These are phyloP conservation scores for Phrynocephalus vlangalii DNA, from an alignment of 2,797 vertebrate genomes.

Conservation along the genomic window DNA sequence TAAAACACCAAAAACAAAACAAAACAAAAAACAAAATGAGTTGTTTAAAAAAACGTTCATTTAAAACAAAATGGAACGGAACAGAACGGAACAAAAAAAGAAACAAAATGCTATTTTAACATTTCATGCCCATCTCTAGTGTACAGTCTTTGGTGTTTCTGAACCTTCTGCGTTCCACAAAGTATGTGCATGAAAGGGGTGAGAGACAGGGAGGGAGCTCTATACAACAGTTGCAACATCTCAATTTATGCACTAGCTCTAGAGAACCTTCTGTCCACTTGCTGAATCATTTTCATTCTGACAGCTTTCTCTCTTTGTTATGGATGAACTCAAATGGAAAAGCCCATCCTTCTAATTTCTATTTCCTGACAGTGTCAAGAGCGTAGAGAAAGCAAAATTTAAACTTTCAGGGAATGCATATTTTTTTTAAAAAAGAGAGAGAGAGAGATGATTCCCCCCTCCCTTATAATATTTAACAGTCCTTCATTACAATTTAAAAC, in stretches of 20 bases:
- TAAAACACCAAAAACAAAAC: no score
- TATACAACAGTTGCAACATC: slow-evolving; percentile 53
- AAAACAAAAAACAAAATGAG: no score
- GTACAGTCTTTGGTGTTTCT: neutral
- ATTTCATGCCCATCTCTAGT: no score
- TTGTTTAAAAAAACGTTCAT: no score
- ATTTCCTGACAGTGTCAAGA: slow-evolving; percentile 72
- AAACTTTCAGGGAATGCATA: slow-evolving; percentile 53
- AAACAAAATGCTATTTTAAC: no score
- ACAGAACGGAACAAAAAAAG: no score
- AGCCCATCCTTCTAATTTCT: slow-evolving; percentile 71
- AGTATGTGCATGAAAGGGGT: neutral
- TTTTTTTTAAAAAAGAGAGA: slow-evolving; percentile 66
- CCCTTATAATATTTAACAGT: slow-evolving; percentile 79
- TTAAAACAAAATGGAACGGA: no score
- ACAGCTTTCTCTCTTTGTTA: slow-evolving; percentile 74
- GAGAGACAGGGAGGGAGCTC: neutral
- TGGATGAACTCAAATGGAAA: slow-evolving; percentile 73
- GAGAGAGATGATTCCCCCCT: slow-evolving; percentile 24
- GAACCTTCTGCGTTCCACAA: neutral
- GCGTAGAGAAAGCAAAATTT: slow-evolving; percentile 50
- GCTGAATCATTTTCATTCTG: slow-evolving; percentile 63
- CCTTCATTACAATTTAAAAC: slow-evolving; percentile 78
- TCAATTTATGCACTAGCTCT: slow-evolving; percentile 64
- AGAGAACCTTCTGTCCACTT: slow-evolving; percentile 42